These are phyloP conservation scores for Hirundo rustica DNA, from an alignment of 2,797 vertebrate species.

Conservation along the genomic window DNA sequence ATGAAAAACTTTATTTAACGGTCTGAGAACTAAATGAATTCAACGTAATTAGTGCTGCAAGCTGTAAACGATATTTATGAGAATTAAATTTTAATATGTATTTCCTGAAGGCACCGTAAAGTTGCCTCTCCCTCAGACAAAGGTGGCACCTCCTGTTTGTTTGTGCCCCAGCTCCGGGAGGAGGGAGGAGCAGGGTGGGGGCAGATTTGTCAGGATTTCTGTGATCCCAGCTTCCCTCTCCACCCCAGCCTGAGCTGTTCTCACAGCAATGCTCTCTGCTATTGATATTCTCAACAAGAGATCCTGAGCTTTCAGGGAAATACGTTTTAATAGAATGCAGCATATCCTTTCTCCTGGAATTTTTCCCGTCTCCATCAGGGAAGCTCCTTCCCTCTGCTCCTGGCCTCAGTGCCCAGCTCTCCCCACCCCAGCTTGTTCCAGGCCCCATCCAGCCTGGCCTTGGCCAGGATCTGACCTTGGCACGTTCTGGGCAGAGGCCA, in stretches of 20 bases:
- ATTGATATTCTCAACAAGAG: fast-evolving
- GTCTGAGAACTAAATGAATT: conserved; percentile 41
- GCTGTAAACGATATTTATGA: conserved; percentile 54
- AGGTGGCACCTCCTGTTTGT: background rate
- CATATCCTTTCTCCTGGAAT: fast-evolving
- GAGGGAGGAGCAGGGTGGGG: background rate
- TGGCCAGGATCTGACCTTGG: fast-evolving
- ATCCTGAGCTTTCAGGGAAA: background rate
- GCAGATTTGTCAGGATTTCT: background rate
- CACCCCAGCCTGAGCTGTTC: background rate
- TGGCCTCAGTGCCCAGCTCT: background rate
- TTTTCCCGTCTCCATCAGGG: fast-evolving
- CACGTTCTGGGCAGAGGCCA: fast-evolving
- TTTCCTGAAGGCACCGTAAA: background rate
- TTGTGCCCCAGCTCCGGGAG: background rate
- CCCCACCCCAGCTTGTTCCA: background rate
- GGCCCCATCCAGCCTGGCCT: background rate
- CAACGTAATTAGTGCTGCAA: conserved; percentile 59
- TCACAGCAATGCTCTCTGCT: background rate
- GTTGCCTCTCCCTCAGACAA: background rate
- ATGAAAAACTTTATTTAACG: conserved; percentile 57
- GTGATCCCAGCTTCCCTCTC: background rate
- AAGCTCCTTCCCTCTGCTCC: background rate
- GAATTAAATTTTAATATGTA: conserved; percentile 48
- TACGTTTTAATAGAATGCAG: fast-evolving